These are phyloP conservation scores for Drosophila saltans DNA, from an alignment of 1,140 invertebrate species.

Conservation along the genomic window DNA sequence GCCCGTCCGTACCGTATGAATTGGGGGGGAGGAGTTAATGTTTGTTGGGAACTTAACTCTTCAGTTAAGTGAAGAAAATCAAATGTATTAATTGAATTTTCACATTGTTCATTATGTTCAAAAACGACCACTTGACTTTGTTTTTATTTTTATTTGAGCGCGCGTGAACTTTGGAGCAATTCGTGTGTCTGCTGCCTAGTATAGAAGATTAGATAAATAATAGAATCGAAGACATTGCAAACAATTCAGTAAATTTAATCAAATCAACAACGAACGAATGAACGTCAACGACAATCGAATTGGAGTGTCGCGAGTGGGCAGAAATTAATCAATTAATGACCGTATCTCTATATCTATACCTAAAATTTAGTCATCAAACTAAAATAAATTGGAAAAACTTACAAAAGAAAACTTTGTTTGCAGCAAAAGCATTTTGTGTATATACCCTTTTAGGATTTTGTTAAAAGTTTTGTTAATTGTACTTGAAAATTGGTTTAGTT, in stretches of 20 bases:
- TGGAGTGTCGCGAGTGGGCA: constrained; percentile 9
- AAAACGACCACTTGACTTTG: constrained; percentile 13
- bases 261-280: background rate
- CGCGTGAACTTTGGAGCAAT: constrained; percentile 28
- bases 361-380: constrained; percentile 25
- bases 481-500: no score
- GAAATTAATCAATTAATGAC: constrained; percentile 29
- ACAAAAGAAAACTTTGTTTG: no score
- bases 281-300: background rate
- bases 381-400: background rate
- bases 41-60: background rate
- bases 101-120: constrained; percentile 20
- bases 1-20: background rate
- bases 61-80: constrained; percentile 32
- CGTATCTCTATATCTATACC: constrained; percentile 2
- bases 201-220: constrained; percentile 36
- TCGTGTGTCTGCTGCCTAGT: constrained; percentile 3
- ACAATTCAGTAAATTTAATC: constrained; percentile 15
- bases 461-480: no score
- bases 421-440: background rate
- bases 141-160: background rate
- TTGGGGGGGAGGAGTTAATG: no score
- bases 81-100: constrained; percentile 28
- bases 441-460: background rate
- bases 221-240: background rate